These are phyloP conservation scores for Glossophaga mutica DNA, from an alignment of 2,797 vertebrate species.

Conservation along the genomic window DNA sequence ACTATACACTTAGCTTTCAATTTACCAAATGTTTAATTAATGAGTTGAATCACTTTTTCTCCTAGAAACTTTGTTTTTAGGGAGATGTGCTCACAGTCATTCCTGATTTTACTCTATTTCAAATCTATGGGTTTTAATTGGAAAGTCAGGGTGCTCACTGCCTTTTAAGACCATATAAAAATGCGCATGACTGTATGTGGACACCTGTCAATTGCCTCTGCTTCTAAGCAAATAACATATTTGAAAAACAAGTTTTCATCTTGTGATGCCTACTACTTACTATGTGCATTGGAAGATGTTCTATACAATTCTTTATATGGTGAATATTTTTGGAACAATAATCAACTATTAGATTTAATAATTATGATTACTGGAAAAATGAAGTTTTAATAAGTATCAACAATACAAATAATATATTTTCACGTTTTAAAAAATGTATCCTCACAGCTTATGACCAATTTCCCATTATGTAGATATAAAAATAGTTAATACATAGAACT, in stretches of 20 bases:
- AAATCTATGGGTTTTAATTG: background rate
- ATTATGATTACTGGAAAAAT: background rate
- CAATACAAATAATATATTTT: background rate
- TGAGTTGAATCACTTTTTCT: background rate
- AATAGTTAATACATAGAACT: background rate
- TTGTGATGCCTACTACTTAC: background rate
- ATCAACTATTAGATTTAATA: background rate
- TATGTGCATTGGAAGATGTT: background rate
- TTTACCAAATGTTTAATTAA: background rate
- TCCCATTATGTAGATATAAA: background rate
- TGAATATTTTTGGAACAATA: background rate
- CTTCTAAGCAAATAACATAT: background rate
- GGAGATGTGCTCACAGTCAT: background rate
- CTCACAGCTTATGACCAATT: background rate
- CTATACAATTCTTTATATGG: background rate
- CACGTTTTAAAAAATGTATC: conserved; percentile 5
- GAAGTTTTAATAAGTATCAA: background rate
- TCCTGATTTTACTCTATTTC: background rate
- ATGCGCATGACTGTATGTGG: background rate
- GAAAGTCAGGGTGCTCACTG: background rate
- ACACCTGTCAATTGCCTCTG: background rate
- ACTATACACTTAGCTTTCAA: background rate
- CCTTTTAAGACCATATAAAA: background rate
- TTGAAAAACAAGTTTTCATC: background rate
- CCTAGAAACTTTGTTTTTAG: background rate